Evolutionary conservation across 2,113 vertebrate genomes (phyloP), one percentile per base, ranked within the genome.

Genomic region (Phainopepla nitens): DNA sequence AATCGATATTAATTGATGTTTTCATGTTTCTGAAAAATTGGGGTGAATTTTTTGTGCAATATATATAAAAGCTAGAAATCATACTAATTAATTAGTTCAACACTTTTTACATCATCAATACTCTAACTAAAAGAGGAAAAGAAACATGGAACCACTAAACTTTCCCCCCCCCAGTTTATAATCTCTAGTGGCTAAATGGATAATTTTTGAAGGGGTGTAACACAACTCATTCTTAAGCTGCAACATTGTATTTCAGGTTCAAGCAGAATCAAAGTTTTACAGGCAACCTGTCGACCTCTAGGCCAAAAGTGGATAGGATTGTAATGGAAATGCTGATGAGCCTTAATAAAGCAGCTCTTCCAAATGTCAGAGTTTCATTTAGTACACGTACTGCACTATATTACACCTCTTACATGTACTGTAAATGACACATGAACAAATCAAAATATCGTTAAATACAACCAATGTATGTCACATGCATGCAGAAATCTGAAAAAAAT

Each of bases 291-390:
- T 87, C 96, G 71, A 79, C 53, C 71, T 91, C 62, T 86, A 61
- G 44, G 58, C 61, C 54, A 62, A 64, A 84, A 71, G 35, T 53
- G 68, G 75, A 77, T 85, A 49, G 19, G 29, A 8, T 85, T 94
- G n/a, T 94, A 93, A 88, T 81, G 66, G 72, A 94, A 94, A 86
- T 86, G 77, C 44, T 94, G 70, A 77, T 91, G 57, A 95, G 27
- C 65, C 11, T 82, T 91, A 86, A 83, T 93, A 86, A 91, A 94
- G 27, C 28, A 73, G n/a, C 39, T 65, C 27, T 73, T 42, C 47
- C 56, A 80, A 72, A 69, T 56, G 57, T 66, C 65, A 70, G 22
- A 35, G 22, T 84, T 95, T 89, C 58, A 94, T 41, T 42, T 60
- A 13, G 22, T 49, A 27, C 62, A 7, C 42, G 41, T 65, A 25